These are phyloP conservation scores for Loris lydekkerianus DNA, from an alignment of 2,797 vertebrate genomes.

Conservation along the genomic window DNA sequence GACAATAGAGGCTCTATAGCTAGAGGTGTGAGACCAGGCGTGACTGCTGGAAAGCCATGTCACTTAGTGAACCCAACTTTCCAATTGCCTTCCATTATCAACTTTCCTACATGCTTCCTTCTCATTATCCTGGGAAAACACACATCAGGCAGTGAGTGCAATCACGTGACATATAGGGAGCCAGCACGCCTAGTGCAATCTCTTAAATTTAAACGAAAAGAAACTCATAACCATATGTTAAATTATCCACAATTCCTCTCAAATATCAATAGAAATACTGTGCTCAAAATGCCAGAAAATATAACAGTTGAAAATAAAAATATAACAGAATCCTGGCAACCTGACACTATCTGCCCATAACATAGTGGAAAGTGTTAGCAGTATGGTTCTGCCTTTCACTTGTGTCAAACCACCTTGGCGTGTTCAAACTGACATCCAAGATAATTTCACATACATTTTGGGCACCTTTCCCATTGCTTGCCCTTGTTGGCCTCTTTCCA, in stretches of 20 bases:
- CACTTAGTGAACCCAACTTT: conserved; percentile 12
- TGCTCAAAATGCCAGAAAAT: conserved; percentile 64
- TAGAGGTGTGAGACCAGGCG: neutral
- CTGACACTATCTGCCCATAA: neutral
- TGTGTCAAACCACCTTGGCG: neutral
- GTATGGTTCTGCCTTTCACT: conserved; percentile 29
- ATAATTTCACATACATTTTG: conserved; percentile 55
- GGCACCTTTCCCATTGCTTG: conserved; percentile 44
- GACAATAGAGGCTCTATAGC: neutral
- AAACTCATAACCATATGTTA: neutral
- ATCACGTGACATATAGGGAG: neutral
- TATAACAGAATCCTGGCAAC: conserved; percentile 29
- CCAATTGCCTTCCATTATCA: conserved; percentile 34
- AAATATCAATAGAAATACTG: conserved; percentile 54
- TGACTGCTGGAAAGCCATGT: neutral
- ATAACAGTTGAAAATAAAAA: conserved; percentile 54
- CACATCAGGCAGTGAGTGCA: conserved; percentile 6
- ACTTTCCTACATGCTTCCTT: conserved; percentile 65
- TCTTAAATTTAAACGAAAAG: conserved; percentile 34
- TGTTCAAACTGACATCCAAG: conserved; percentile 24
- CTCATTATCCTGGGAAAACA: conserved; percentile 45
- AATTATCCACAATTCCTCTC: conserved; percentile 37
- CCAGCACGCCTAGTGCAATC: conserved; percentile 16
- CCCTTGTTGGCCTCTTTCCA: conserved; percentile 64
- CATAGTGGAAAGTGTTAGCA: conserved; percentile 29